Evolutionary conservation across 2,888 invertebrate species (phyloP).

Genomic region (Sesamia inferens): DNA sequence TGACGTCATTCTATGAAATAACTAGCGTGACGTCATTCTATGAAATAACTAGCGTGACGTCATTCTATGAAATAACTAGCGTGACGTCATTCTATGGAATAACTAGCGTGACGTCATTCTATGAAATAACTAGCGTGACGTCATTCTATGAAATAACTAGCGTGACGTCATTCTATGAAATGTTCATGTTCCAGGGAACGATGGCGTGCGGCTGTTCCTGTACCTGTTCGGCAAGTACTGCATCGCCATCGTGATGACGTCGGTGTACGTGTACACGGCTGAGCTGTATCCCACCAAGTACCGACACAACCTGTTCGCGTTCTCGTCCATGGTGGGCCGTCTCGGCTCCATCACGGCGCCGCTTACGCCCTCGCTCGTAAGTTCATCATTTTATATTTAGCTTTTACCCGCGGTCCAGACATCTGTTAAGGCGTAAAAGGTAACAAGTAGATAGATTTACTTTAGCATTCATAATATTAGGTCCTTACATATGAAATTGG

Average conservation of each 20-base stretch:
- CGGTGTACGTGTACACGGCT: constrained; percentile 92
- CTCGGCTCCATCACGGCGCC: constrained; percentile 92
- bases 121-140: too few relatives aligned
- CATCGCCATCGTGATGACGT: constrained; percentile 91
- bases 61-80: not conserved
- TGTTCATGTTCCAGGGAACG: constrained; percentile 68
- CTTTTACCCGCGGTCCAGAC: not conserved
- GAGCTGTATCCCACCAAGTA: constrained; percentile 92
- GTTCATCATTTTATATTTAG: constrained; percentile 46
- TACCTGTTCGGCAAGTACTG: constrained; percentile 92
- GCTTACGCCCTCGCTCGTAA: constrained; percentile 91
- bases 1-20: not conserved
- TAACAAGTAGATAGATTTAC: not conserved
- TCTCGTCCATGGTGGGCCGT: constrained; percentile 92
- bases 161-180: not conserved
- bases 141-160: too few relatives aligned
- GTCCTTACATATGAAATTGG: too few relatives aligned
- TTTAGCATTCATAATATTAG: not conserved
- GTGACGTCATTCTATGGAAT: too few relatives aligned
- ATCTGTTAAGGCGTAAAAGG: not conserved
- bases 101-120: too few relatives aligned
- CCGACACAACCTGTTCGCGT: constrained; percentile 91
- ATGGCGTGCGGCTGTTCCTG: constrained; percentile 83
- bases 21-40: too few relatives aligned
- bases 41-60: too few relatives aligned